Evolutionary conservation across 2,113 vertebrate genomes (phyloP).

Genomic region (Leuciscus idus): DNA sequence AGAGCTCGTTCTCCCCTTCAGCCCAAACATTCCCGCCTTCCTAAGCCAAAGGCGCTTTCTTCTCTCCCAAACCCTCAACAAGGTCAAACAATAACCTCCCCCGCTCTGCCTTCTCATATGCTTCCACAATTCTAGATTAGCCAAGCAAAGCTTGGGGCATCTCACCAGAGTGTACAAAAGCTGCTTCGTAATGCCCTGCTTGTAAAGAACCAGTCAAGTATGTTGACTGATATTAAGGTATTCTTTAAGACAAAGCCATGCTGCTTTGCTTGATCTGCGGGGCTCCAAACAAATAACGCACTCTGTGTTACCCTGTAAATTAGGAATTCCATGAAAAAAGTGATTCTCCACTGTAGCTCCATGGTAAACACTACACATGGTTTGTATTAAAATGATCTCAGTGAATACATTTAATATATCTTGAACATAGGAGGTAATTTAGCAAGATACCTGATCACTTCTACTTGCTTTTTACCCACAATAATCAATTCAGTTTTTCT

Average conservation of each 20-base stretch:
- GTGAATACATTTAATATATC: neutral
- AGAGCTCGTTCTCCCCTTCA: slow-evolving; percentile 63
- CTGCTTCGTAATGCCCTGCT: neutral
- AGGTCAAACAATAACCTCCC: slow-evolving; percentile 33
- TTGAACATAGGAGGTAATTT: too few relatives aligned
- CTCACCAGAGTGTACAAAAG: neutral
- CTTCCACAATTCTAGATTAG: neutral
- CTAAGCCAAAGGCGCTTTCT: slow-evolving; percentile 82
- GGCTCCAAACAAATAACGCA: neutral
- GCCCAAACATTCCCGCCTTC: slow-evolving; percentile 81
- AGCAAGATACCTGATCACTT: too few relatives aligned
- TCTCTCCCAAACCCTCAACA: neutral
- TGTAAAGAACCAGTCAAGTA: neutral
- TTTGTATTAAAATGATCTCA: neutral
- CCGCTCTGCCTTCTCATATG: neutral
- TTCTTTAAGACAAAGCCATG: slow-evolving; percentile 19
- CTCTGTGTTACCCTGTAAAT: too few relatives aligned
- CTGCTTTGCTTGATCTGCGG: slow-evolving; percentile 12
- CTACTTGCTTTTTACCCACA: too few relatives aligned
- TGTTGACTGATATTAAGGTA: neutral
- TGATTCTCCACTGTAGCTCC: neutral
- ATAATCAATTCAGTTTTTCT: too few relatives aligned
- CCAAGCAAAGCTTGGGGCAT: slow-evolving; percentile 19
- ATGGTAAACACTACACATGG: slow-evolving; percentile 11
- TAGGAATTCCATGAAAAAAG: neutral